phyloP scores from a whole-genome alignment of 2,113 vertebrate genomes.

The Polyodon spathula region DNA sequence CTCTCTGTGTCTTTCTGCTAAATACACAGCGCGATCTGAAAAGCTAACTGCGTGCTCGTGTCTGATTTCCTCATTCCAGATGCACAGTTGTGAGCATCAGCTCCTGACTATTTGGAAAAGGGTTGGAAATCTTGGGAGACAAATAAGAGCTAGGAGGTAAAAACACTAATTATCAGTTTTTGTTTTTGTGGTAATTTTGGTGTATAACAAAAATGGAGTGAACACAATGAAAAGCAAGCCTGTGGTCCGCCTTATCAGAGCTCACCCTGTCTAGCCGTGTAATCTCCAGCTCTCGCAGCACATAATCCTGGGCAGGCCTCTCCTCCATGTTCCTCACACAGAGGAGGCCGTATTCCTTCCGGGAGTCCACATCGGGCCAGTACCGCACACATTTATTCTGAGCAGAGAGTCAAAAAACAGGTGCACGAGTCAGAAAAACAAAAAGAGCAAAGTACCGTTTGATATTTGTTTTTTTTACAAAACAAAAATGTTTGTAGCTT shows the following conservation, averaged over 20 bases:
- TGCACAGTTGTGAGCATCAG: too few species aligned
- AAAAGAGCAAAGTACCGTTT: background rate
- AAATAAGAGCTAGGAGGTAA: too few species aligned
- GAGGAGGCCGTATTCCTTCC: constrained; percentile 58
- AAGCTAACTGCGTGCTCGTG: too few species aligned
- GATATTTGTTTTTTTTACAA: constrained; percentile 9
- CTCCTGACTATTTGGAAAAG: too few species aligned
- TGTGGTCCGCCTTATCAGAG: constrained; percentile 14
- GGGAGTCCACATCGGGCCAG: constrained; percentile 61
- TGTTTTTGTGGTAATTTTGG: too few species aligned
- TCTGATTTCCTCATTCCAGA: too few species aligned
- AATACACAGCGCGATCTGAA: too few species aligned
- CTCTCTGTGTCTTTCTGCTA: too few species aligned
- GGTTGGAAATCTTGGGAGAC: too few species aligned
- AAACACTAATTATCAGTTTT: too few species aligned
- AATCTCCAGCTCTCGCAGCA: constrained; percentile 68
- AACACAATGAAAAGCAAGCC: background rate
- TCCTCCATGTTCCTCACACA: constrained; percentile 58
- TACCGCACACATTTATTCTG: constrained; percentile 80
- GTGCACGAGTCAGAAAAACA: background rate
- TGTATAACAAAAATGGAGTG: too few species aligned
- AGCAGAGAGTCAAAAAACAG: background rate
- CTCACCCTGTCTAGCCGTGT: constrained; percentile 55
- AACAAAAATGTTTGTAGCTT: too few species aligned
- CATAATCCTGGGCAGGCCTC: constrained; percentile 60